Evolutionary conservation across 2,113 vertebrate species (phyloP), one percentile per base, ranked within the genome.

Genomic region (Rhagologus leucostigma): DNA sequence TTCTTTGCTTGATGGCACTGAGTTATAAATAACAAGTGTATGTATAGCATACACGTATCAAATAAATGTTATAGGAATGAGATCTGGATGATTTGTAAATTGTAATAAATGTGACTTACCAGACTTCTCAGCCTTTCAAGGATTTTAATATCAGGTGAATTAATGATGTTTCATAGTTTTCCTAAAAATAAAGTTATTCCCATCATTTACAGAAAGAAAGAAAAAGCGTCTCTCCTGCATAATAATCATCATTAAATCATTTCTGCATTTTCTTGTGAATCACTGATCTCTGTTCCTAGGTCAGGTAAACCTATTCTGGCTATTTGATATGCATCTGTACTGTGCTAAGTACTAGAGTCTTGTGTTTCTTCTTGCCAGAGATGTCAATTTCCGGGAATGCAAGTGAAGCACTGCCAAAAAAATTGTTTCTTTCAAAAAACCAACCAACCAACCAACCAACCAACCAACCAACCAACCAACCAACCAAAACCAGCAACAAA

Each of bases 371-470:
- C 16, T 47, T 78, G 18, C 4, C n/a, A 41, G 35, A 75, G 7
- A 37, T 78, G 12, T 56, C 56, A 49, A 22, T 63, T 37, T 71
- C 24, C 22, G 52, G 32, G 27, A 84, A 64, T 44, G 37, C n/a
- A 82, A 79, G 13, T 56, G n/a, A 82, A 68, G 17, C 24, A 56
- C 44, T 35, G 89, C 29, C n/a, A 67, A 90, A 55, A 14, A 69
- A 77, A 32, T 27, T 17, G 6, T 76, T 93, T 44, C 21, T 23
- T 39, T 41, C 6, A 50, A 69, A 74, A 68, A 56, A 39, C 1
- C 4, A 19, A n/a, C 11, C n/a, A 50, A 32, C 16, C 22, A 2
- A 29, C 13, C 12, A 49, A 39, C 1, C 7, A 2, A 35, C 9
- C 10, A 44, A 39, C 1, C 7, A 42, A 62, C 2, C 23, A 60